Evolutionary conservation across 1,140 invertebrate species (phyloP), one percentile per base, ranked within the genome.

Genomic region (Sitobion miscanthi): DNA sequence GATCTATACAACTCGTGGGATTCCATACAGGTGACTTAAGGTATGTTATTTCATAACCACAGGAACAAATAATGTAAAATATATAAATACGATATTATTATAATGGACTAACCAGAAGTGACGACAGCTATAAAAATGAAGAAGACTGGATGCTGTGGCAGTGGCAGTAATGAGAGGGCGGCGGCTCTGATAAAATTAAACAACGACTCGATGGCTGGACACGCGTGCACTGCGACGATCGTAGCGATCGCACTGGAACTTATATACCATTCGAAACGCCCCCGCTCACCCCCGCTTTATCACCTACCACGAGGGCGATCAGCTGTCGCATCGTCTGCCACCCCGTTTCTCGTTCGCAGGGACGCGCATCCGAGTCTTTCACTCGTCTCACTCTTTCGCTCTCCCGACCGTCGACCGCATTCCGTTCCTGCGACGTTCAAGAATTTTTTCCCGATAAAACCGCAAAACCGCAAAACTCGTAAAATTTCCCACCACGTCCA

Each of bases 71-170:
- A 17, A n/a, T n/a, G 30, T n/a, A 77, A 77, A 77, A n/a, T 77
- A n/a, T 77, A n/a, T n/a, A n/a, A 77, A 77, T n/a, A 77, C n/a
- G 62, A 77, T 77, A 35, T n/a, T 69, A 69, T 62, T 77, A 77
- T n/a, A 17, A 77, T n/a, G 6, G 21, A 89, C 88, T 89, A 25
- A 89, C 88, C 88, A 14, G 62, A 77, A 77, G 14, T 77, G 62
- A 23, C 62, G 62, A 77, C 62, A 77, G 62, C 62, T 77, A n/a
- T 77, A n/a, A 77, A 5, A 54, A 20, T 35, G 30, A n/a, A 77
- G 62, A 77, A n/a, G 62, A 77, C n/a, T 54, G 20, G 2, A 17
- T 9, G 8, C 57, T 30, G 47, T 77, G n/a, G 62, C n/a, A 77
- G 7, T 21, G 8, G 7, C n/a, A n/a, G 8, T 54, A 0, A 5